Evolutionary conservation across 2,888 invertebrate genomes (phyloP).

Genomic region (Dynastes maya): DNA sequence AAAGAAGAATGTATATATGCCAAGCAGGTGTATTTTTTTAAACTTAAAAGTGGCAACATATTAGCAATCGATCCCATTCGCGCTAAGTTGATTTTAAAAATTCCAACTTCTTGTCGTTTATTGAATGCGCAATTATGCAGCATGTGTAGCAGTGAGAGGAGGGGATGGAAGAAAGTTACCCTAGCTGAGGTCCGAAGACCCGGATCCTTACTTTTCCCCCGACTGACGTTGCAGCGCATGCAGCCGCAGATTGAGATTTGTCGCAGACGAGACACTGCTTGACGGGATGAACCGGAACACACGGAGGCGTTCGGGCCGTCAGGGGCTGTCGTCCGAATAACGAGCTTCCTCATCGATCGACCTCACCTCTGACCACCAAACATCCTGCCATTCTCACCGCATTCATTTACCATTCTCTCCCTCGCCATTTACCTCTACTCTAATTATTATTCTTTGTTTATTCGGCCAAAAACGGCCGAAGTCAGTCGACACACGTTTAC

Average conservation of each 20-base stretch:
- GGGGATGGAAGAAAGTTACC: not conserved
- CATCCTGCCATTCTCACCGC: constrained; percentile 48
- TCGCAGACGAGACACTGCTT: constrained; percentile 56
- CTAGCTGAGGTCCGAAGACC: not conserved
- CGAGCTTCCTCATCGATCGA: constrained; percentile 67
- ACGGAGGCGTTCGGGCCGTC: constrained; percentile 45
- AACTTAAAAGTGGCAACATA: no score
- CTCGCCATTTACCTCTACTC: constrained; percentile 40
- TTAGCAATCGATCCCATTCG: no score
- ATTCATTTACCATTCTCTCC: constrained; percentile 46
- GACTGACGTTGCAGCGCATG: constrained; percentile 28
- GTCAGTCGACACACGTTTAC: constrained; percentile 4
- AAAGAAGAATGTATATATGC: no score
- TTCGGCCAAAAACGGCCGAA: constrained; percentile 33
- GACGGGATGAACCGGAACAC: constrained; percentile 55
- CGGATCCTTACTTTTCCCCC: constrained; percentile 16
- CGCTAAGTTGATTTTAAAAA: no score
- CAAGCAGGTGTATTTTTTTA: no score
- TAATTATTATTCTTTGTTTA: constrained; percentile 46
- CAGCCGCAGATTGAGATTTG: constrained; percentile 56
- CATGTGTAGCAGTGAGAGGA: not conserved
- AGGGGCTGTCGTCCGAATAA: constrained; percentile 69
- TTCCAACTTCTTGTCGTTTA: no score
- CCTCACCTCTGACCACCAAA: constrained; percentile 53
- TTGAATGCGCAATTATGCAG: no score